These are phyloP conservation scores for Myodes glareolus DNA, from an alignment of 2,113 vertebrate species.

Conservation along the genomic window DNA sequence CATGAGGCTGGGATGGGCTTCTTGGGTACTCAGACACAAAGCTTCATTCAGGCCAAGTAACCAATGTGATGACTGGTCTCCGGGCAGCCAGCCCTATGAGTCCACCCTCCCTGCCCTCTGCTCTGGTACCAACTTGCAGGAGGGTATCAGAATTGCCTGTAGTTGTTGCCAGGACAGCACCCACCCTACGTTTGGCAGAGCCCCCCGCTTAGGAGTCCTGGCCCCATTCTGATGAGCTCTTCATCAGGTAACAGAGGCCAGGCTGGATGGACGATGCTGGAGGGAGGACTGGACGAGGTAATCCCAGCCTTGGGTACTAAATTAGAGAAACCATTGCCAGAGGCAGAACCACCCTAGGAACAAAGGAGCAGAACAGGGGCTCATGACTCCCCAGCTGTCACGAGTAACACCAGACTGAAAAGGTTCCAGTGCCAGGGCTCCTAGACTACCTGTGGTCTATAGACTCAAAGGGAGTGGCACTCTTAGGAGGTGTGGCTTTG, in stretches of 20 bases:
- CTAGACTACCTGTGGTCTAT: not conserved
- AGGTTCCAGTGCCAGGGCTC: not conserved
- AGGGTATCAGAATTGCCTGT: not conserved
- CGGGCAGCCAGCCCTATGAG: not conserved
- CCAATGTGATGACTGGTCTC: too few relatives aligned
- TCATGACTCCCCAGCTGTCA: not conserved
- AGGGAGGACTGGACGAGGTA: too few relatives aligned
- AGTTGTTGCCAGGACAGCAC: not conserved
- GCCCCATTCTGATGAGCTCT: not conserved
- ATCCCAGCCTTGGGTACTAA: not conserved
- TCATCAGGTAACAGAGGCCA: not conserved
- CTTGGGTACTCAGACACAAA: not conserved
- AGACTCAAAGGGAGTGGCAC: not conserved
- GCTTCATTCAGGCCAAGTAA: not conserved
- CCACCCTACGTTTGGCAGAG: not conserved
- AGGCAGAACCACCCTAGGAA: not conserved
- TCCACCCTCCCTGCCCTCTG: not conserved
- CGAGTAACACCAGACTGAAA: not conserved
- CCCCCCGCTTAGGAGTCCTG: not conserved
- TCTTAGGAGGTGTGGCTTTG: not conserved
- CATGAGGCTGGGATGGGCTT: rapidly evolving
- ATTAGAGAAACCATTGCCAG: not conserved
- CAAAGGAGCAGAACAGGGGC: not conserved
- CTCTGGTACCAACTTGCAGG: rapidly evolving
- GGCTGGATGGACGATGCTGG: not conserved